Evolutionary conservation across 2,113 vertebrate species (phyloP), one percentile per base, ranked within the genome.

Genomic region (Argyrosomus japonicus): DNA sequence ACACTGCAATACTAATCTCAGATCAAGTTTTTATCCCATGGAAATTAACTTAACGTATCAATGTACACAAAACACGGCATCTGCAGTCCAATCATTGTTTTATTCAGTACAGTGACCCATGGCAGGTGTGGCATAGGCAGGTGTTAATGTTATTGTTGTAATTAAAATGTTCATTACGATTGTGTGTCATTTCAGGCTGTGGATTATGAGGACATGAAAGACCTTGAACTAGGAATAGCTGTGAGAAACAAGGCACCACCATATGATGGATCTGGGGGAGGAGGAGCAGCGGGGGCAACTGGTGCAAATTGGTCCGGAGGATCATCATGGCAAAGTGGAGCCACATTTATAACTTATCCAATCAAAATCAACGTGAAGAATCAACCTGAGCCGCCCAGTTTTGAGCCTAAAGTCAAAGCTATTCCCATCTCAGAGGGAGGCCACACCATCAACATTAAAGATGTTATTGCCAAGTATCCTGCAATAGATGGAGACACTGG

Each of bases 401-500:
- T 99, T 90, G 3, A 77, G 0, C 97, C 97, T 36, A 87, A 86
- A 84, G 86, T 95, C 56, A 75, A 95, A 77, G 84, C 91, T 0
- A 91, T 98, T 68, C 83, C 90, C 27, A 21, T 97, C 18, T 87
- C 95, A 86, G 93, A 95, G 89, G 92, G 90, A 1, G 64, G 83
- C 29, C 82, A 71, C 64, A 71, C 19, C 32, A 8, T 92, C 57
- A 79, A 87, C 25, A 82, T 93, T 23, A 19, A 83, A 1, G 85
- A 95, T 3, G 43, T 95, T 2, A 56, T 99, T 29, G 94, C 89
- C 75, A 89, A 7, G 0, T 97, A 97, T 70, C 86, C 89, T 53
- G 98, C 97, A 77, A 75, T 90, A 0, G 97, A 99, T 88, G 77
- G 91, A 63, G 98, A 99, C 90, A 98, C 97, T 2, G 92, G 95